Evolutionary conservation across 2,888 invertebrate genomes (phyloP), one percentile per base, ranked within the genome.

Genomic region (Ectemnius lituratus): DNA sequence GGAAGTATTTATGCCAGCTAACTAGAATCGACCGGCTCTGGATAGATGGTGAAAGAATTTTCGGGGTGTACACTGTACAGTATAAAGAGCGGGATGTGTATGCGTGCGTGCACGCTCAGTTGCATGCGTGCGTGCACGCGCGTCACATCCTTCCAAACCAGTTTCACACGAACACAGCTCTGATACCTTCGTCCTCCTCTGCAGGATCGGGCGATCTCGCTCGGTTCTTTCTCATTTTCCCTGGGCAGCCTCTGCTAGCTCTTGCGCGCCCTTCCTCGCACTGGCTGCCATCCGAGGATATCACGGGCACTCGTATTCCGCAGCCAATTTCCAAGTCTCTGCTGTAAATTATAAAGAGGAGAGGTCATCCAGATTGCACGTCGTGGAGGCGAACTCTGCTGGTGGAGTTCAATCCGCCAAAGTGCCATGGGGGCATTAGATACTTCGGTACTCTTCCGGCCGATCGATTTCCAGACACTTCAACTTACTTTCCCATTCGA

Each of bases 141-240:
- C 84, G 87, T 87, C 86, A 88, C 88, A 88, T 89, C 88, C 89
- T 89, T 86, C 84, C 82, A 89, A 89, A 89, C 89, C 88, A 87
- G 88, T 89, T 89, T 88, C 86, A 87, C 87, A 86, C 83, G 86
- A 85, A 88, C 85, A 82, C 82, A 84, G 84, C 82, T 23, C 23
- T 69, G 84, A 86, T 86, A 85, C 83, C 82, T 84, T 84, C 80
- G 85, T 86, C 81, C 85, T 86, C 82, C 85, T 82, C 81, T 16
- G n/a, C 63, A 70, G 64, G 63, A 83, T 84, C 83, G 78, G 76
- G 71, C 82, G 67, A 80, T 84, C 82, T 83, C 60, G 47, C 59
- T 63, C 70, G 76, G 72, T 60, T 76, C 78, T 69, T 61, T 75
- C 75, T 73, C 73, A 49, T 70, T 76, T 73, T 65, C 73, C 67